phyloP scores from a whole-genome alignment of 2,113 vertebrate species.

The Hypocryptadius cinnamomeus region DNA sequence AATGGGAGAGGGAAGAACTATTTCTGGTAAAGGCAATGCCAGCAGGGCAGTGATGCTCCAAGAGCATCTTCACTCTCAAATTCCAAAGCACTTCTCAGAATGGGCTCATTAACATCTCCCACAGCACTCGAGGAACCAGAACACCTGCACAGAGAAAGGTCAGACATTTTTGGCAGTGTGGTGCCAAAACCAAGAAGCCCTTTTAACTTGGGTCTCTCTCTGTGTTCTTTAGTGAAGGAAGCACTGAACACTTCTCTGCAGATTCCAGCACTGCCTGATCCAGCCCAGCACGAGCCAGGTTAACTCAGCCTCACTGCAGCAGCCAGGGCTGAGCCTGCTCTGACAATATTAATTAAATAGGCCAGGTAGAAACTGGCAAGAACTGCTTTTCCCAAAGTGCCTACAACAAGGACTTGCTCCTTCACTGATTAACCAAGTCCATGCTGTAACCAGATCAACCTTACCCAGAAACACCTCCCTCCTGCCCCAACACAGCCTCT shows the following conservation, averaged over 20 bases:
- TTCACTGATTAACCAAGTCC: neutral
- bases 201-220: neutral
- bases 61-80: neutral
- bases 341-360: neutral
- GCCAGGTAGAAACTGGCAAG: neutral
- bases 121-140: neutral
- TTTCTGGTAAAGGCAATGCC: neutral
- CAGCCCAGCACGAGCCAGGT: neutral
- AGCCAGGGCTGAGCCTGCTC: neutral
- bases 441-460: neutral
- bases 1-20: neutral
- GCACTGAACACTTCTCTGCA: rapidly evolving
- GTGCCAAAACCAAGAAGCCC: neutral
- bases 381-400: neutral
- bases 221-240: neutral
- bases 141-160: neutral
- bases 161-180: neutral
- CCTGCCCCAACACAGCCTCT: neutral
- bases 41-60: rapidly evolving
- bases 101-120: neutral
- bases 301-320: neutral
- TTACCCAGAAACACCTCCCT: neutral
- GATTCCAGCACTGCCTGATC: neutral
- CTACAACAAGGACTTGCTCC: neutral
- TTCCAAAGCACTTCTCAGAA: neutral